Evolutionary conservation across 2,888 invertebrate genomes (phyloP).

Genomic region (Apodemia hepburni): DNA sequence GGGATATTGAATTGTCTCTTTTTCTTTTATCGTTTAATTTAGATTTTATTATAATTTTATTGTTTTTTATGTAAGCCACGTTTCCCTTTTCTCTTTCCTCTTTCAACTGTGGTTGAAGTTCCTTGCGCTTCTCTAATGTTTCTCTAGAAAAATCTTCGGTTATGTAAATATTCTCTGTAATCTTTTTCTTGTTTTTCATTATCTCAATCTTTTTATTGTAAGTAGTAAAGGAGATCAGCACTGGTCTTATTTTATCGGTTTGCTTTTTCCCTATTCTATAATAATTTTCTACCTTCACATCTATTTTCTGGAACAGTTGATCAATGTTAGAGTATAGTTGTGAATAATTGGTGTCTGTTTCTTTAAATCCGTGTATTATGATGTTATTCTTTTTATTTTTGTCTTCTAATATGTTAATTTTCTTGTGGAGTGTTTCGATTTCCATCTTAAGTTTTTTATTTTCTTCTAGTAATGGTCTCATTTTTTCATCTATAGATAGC

Average conservation of each 20-base stretch:
- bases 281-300: not conserved
- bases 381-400: not conserved
- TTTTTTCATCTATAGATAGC: not conserved
- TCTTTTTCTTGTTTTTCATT: not conserved
- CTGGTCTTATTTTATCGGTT: not conserved
- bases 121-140: not conserved
- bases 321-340: not conserved
- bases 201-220: not conserved
- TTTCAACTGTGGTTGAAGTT: not conserved
- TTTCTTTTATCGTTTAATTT: not conserved
- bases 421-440: not conserved
- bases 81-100: constrained; percentile 2
- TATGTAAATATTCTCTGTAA: not conserved
- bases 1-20: not conserved
- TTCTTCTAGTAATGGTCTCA: not conserved
- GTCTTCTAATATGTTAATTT: not conserved
- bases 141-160: not conserved
- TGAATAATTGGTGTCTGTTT: not conserved
- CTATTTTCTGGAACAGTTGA: not conserved
- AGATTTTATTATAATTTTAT: not conserved
- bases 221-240: not conserved
- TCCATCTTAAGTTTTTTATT: not conserved
- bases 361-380: not conserved
- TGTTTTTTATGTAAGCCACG: not conserved
- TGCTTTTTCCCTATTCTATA: not conserved